Evolutionary conservation across 1,140 invertebrate genomes (phyloP).

Genomic region (Arion vulgaris): DNA sequence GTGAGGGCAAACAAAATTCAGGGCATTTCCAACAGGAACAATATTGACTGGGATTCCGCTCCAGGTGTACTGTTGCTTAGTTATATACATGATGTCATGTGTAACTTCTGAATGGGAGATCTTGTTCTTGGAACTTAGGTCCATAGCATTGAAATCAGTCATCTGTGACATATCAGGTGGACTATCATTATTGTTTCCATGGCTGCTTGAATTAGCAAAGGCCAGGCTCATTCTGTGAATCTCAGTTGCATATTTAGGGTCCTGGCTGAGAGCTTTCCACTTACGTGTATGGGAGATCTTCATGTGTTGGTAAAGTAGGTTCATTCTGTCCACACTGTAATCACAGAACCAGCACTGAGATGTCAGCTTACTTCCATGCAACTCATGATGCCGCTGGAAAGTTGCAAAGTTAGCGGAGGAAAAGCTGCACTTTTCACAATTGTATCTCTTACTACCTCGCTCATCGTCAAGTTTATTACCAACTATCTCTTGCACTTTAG

Average conservation of each 20-base stretch:
- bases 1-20: slow-evolving; percentile 34
- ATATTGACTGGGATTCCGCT: slow-evolving; percentile 36
- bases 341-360: slow-evolving; percentile 67
- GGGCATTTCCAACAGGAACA: neutral
- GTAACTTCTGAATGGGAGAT: slow-evolving; percentile 10
- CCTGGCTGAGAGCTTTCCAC: slow-evolving; percentile 47
- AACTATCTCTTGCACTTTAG: slow-evolving; percentile 25
- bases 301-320: slow-evolving; percentile 66
- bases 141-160: slow-evolving; percentile 26
- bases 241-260: slow-evolving; percentile 34
- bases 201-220: slow-evolving; percentile 2
- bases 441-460: slow-evolving; percentile 44
- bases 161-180: slow-evolving; percentile 4
- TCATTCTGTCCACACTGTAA: slow-evolving; percentile 66
- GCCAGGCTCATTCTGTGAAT: slow-evolving; percentile 33
- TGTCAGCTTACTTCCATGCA: slow-evolving; percentile 64
- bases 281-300: slow-evolving; percentile 58
- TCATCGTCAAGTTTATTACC: slow-evolving; percentile 49
- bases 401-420: slow-evolving; percentile 61
- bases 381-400: slow-evolving; percentile 62
- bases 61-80: slow-evolving; percentile 30
- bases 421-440: slow-evolving; percentile 68
- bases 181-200: slow-evolving; percentile 32
- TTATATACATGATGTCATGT: slow-evolving; percentile 31
- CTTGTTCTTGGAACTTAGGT: slow-evolving; percentile 28